Base-by-base conservation (phyloP, 2,113 vertebrate genomes). In the Erythrocercus mccallii region DNA sequence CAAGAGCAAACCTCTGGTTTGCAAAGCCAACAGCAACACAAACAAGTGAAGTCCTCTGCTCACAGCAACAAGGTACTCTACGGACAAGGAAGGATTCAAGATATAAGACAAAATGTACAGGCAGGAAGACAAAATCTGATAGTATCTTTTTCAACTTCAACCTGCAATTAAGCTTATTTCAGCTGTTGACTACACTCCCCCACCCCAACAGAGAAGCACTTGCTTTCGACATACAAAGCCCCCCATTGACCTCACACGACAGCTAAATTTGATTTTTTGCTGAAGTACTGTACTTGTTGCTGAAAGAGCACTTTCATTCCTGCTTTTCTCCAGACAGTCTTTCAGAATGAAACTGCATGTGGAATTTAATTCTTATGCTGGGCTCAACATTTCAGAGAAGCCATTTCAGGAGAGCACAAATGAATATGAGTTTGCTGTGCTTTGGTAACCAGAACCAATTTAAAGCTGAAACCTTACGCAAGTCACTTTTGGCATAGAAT, bases 221-320 rank as follows among this genome's bases (percentile, higher is more conserved):
- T 91, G 73, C 81, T 92, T 89, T 86, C 0, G 1, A 78, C 56
- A 68, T 44, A 95, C 92, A 97, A 95, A 92, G 93, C 89, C 77
- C 77, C 65, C 77, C 70, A 89, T 56, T 95, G 95, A 95, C 92
- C 91, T 87, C 73, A 72, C 38, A 73, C 2, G 1, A 79, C 86
- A 92, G 81, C 78, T 81, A 91, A 81, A 79, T 95, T 94, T 76
- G 89, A 92, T 92, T 95, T 95, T 95, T 87, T 92, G 86, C 86
- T 94, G 40, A 92, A 96, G 95, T 81, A 83, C 81, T 68, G 77
- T 81, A 94, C 93, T 91, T 53, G 69, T 71, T 44, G 89, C 83
- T 92, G 76, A 91, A 96, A 96, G 93, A 91, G 69, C 73, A 95
- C 89, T 95, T 96, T 83, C 80, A 94, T 92, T 66, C 76, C 91